These are phyloP conservation scores for Marasmarcha lunaedactyla DNA, from an alignment of 2,888 invertebrate species.

Conservation along the genomic window DNA sequence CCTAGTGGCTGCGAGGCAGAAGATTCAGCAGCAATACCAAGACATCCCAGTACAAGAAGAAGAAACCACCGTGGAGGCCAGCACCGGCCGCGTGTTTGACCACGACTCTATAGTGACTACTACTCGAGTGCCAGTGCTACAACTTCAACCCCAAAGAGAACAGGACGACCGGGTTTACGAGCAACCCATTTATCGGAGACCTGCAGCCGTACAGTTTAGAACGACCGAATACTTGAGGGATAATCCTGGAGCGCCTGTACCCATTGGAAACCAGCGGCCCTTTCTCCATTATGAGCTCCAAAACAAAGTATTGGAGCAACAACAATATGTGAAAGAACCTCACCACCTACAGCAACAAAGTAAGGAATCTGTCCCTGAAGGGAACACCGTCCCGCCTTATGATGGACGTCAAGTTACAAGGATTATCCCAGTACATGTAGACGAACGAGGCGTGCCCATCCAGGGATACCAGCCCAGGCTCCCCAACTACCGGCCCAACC, in stretches of 20 bases:
- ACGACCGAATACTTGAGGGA: slow-evolving; percentile 61
- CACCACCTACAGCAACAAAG: slow-evolving; percentile 26
- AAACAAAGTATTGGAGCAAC: slow-evolving; percentile 58
- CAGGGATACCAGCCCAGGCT: slow-evolving; percentile 50
- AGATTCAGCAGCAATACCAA: slow-evolving; percentile 56
- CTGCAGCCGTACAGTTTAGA: slow-evolving; percentile 47
- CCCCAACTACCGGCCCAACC: slow-evolving; percentile 38
- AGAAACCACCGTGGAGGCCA: slow-evolving; percentile 61
- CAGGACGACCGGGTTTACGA: slow-evolving; percentile 46
- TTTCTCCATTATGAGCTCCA: slow-evolving; percentile 60
- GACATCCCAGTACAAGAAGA: slow-evolving; percentile 42
- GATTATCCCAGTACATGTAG: slow-evolving; percentile 55
- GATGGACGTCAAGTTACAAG: slow-evolving; percentile 48
- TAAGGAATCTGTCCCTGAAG: slow-evolving; percentile 35
- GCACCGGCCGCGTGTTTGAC: slow-evolving; percentile 62
- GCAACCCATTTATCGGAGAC: slow-evolving; percentile 46
- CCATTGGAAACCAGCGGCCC: slow-evolving; percentile 64
- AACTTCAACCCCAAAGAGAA: slow-evolving; percentile 57
- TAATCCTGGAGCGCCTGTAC: slow-evolving; percentile 56
- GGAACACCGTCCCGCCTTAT: slow-evolving; percentile 38
- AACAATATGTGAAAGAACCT: slow-evolving; percentile 44
- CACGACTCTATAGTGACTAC: slow-evolving; percentile 60
- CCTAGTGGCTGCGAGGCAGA: slow-evolving; percentile 56
- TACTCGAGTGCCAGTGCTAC: slow-evolving; percentile 65
- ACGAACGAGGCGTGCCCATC: slow-evolving; percentile 53